Base-by-base conservation (phyloP, 2,888 invertebrate species). In the Lagria hirta region DNA sequence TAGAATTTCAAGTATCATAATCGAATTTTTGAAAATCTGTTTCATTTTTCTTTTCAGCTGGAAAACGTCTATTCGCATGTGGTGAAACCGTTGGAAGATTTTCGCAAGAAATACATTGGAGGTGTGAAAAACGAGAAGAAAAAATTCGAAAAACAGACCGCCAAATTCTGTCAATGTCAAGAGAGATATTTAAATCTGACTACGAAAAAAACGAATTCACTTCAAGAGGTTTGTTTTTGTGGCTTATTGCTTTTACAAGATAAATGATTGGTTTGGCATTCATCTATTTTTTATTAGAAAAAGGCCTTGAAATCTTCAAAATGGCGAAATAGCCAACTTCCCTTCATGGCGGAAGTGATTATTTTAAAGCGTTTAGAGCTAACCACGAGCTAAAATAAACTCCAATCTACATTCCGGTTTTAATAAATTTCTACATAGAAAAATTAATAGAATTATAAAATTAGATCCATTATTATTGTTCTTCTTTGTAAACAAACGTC, bases 61-160 rank as follows among this genome's bases (percentile, higher is more conserved):
- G 90, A 90, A 56, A 84, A 89, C 53, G 92, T 96, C 34, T 87
- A 89, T 74, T 88, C 89, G 64, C 90, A 92, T 73, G 95, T 97
- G 66, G 87, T 98, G 62, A 83, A 87, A 67, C 95, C 96, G 15
- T 77, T 98, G 66, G 96, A 96, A 75, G 83, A 82, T 60, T 97
- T 96, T 75, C 82, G 96, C 48, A 95, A 95, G 72, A 88, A 90
- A 58, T 90, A 94, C 73, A 95, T 97, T 62, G 95, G 94, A 33
- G 90, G 88, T 41, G 96, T 94, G 43, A 96, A 96, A 80, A 93
- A 90, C 61, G 90, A 90, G 42, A 96, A 95, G 74, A 96, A 97
- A 76, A 94, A 94, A 73, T 98, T 96, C 75, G 96, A 97, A 68
- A 97, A 97, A 72, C 94, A 97, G 73, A 97, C 97, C 2, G 84